Conservation (phyloP, 2,113 vertebrate species). For the Callipepla californica region DNA sequence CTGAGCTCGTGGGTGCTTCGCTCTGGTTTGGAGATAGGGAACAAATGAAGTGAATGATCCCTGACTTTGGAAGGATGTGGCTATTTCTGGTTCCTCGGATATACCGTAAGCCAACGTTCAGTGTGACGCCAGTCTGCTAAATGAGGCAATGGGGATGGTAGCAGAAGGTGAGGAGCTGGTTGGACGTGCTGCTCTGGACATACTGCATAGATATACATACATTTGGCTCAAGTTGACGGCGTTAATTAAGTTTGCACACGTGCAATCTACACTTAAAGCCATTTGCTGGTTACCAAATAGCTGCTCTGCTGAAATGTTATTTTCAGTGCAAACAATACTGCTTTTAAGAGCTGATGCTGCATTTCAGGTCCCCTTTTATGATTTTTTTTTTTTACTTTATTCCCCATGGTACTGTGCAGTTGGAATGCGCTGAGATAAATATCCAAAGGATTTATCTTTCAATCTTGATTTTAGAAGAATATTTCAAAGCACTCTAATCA, state of each 20-base stretch:
- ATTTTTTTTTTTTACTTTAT: not conserved
- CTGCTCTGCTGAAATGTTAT: not conserved
- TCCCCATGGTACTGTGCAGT: not conserved
- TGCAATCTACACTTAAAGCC: not conserved
- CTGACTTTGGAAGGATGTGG: accelerated
- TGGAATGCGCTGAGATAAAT: not conserved
- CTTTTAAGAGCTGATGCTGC: constrained; percentile 13
- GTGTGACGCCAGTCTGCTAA: not conserved
- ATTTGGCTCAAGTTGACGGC: not conserved
- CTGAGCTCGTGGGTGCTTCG: not conserved
- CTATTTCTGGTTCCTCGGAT: accelerated
- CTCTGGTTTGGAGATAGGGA: accelerated
- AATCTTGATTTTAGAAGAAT: constrained; percentile 46
- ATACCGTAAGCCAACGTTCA: not conserved
- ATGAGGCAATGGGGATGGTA: not conserved
- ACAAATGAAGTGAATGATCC: not conserved
- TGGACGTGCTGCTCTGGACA: not conserved
- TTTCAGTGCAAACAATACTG: not conserved
- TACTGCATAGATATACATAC: not conserved
- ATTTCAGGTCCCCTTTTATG: not conserved
- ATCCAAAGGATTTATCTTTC: constrained; percentile 48
- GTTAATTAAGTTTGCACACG: not conserved
- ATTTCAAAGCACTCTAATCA: constrained; percentile 12
- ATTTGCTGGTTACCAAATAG: constrained; percentile 14
- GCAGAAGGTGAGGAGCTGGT: not conserved